phyloP scores from a whole-genome alignment of 2,797 vertebrate genomes.

The Urophycis tenuis region DNA sequence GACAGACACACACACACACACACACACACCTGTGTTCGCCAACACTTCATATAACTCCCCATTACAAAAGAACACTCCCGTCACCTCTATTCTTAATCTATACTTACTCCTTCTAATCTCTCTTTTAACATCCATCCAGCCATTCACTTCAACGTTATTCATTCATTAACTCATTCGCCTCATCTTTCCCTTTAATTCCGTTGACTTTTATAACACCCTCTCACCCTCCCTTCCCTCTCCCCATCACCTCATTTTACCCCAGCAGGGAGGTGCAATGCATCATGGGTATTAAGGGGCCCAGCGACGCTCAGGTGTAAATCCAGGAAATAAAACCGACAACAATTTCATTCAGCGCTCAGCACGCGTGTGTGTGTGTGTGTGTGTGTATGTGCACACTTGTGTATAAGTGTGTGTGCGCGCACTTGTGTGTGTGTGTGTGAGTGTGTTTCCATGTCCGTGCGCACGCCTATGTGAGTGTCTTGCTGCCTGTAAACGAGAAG shows the following conservation, averaged over 20 bases:
- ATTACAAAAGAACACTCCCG: slow-evolving; percentile 8
- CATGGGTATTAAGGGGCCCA: neutral
- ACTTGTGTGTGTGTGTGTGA: neutral
- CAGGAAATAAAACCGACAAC: slow-evolving; percentile 1
- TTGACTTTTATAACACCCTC: neutral
- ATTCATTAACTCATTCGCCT: neutral
- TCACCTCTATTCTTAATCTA: no score
- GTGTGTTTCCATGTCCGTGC: no score
- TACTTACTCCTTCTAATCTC: neutral
- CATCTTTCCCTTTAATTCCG: neutral
- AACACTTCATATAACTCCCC: slow-evolving; percentile 35
- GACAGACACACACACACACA: slow-evolving; percentile 30
- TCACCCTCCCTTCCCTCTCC: neutral
- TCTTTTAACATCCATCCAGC: neutral
- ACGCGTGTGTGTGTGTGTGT: neutral
- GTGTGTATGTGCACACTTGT: neutral
- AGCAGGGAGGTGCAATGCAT: slow-evolving; percentile 4
- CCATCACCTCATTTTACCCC: neutral
- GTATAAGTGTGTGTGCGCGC: neutral
- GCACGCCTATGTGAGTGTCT: no score
- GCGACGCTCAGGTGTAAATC: neutral
- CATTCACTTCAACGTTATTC: neutral
- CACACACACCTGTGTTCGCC: slow-evolving; percentile 44
- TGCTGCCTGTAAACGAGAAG: neutral
- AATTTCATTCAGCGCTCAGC: neutral